Base-by-base conservation (phyloP, 2,113 vertebrate species). In the Pheucticus melanocephalus region DNA sequence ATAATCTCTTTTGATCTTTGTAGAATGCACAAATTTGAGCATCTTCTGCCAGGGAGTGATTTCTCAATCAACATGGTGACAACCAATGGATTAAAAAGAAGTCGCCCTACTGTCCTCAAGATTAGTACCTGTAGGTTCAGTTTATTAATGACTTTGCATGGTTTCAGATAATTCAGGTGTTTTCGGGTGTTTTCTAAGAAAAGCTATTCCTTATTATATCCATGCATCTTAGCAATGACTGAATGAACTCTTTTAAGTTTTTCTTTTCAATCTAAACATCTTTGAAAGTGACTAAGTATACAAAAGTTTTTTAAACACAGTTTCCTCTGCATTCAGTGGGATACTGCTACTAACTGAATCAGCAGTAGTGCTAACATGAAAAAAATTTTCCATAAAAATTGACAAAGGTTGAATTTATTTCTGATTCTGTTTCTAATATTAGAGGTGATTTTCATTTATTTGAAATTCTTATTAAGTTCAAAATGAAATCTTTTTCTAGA, bases 61-160 rank as follows among this genome's bases (percentile, higher is more conserved):
- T 99, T 98, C 77, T 96, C 96, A 75, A 94, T 99, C 91, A 97
- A 95, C 70, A 78, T 99, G 86, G 82, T 97, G 40, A 98, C 97
- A 79, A 98, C 90, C 22, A 98, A 98, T 51, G 93, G 96, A 94
- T 95, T 96, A 70, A 99, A 97, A 95, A 97, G 91, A 94, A 98
- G 98, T 90, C 66, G 40, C 54, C 97, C 98, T 64, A 84, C 95
- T 28, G 16, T 95, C 85, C 71, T 98, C 80, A 94, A 72, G 68
- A 88, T 97, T 59, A 97, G 96, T 78, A 98, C 98, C 73, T 78
- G 98, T 99, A 97, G 96, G 98, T 98, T 95, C 44, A 19, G 12
- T 85, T 84, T 95, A 78, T 95, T 82, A 83, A 73, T 92, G 90
- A 54, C 19, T 90, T 95, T 73, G 93, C 7, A 39, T 30, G 0